Evolutionary conservation across 2,113 vertebrate genomes (phyloP).

Genomic region (Boleophthalmus pectinirostris): DNA sequence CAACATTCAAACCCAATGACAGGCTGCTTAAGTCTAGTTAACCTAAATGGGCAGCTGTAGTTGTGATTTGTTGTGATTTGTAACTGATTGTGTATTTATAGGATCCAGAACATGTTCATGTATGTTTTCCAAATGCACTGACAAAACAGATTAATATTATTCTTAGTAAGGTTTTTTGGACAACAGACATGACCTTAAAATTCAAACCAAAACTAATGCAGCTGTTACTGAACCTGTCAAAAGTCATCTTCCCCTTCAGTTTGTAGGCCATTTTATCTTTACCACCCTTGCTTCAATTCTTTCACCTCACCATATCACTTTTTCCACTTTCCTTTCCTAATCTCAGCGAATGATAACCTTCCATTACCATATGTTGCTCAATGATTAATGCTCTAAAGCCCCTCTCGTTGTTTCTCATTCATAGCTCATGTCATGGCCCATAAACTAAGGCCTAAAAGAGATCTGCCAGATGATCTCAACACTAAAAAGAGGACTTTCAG

Average conservation of each 20-base stretch:
- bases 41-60: neutral
- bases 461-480: slow-evolving; percentile 84
- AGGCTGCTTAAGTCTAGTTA: neutral
- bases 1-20: neutral
- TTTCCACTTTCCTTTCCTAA: slow-evolving; percentile 54
- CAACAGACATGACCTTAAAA: neutral
- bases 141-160: slow-evolving; percentile 6
- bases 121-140: neutral
- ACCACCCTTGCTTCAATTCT: neutral
- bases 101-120: neutral
- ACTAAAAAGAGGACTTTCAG: slow-evolving; percentile 54
- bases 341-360: slow-evolving; percentile 69
- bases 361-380: slow-evolving; percentile 73
- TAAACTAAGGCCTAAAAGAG: slow-evolving; percentile 94
- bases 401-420: slow-evolving; percentile 82
- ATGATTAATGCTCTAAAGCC: slow-evolving; percentile 76
- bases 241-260: slow-evolving; percentile 1
- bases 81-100: too few species aligned
- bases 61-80: neutral
- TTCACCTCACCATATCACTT: slow-evolving; percentile 17
- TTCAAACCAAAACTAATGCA: neutral
- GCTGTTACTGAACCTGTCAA: slow-evolving; percentile 6
- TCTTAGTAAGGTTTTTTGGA: neutral
- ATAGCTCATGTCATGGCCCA: slow-evolving; percentile 98
- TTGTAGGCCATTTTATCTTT: slow-evolving; percentile 20